Evolutionary conservation across 37 sponge, comb jelly and placozoan genomes (phyloP).

Genomic region (Spongilla lacustris): DNA sequence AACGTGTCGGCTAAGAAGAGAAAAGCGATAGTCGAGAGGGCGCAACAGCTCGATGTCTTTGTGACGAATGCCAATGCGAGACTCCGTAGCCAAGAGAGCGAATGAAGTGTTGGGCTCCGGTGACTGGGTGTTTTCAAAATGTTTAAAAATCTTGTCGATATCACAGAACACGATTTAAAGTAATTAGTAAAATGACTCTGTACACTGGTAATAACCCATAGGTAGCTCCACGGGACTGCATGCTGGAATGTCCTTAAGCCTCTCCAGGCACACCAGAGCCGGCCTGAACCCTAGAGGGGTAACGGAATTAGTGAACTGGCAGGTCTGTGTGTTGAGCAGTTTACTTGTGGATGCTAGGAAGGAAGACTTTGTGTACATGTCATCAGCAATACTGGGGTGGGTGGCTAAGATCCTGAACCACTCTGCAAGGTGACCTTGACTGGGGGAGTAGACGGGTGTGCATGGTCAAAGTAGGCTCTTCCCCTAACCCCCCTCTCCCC

Average conservation of each 20-base stretch:
- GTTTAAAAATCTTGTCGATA: not conserved
- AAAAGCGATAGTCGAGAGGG: constrained; percentile 92
- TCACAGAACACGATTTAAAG: not conserved
- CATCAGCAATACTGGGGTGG: constrained; percentile 39
- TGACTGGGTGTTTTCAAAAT: not conserved
- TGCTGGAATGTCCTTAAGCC: constrained; percentile 46
- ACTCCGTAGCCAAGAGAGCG: constrained; percentile 89
- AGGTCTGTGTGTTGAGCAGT: not conserved
- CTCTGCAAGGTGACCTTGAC: constrained; percentile 44
- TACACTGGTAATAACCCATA: constrained; percentile 19
- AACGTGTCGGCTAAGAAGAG: constrained; percentile 90
- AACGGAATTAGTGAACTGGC: not conserved
- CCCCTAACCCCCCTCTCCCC: not conserved
- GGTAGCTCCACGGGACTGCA: constrained; percentile 38
- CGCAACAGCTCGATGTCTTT: constrained; percentile 87
- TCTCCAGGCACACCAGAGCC: constrained; percentile 37
- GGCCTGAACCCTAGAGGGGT: constrained; percentile 35
- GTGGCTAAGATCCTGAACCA: constrained; percentile 58
- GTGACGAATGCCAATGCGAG: constrained; percentile 89
- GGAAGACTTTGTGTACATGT: constrained; percentile 31
- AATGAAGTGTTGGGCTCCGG: constrained; percentile 38
- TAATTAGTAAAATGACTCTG: constrained; percentile 42
- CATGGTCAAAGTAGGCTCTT: not conserved
- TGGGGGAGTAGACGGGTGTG: not conserved
- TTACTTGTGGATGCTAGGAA: constrained; percentile 55